Evolutionary conservation across 2,797 vertebrate species (phyloP).

Genomic region (Periophthalmus magnuspinnatus): DNA sequence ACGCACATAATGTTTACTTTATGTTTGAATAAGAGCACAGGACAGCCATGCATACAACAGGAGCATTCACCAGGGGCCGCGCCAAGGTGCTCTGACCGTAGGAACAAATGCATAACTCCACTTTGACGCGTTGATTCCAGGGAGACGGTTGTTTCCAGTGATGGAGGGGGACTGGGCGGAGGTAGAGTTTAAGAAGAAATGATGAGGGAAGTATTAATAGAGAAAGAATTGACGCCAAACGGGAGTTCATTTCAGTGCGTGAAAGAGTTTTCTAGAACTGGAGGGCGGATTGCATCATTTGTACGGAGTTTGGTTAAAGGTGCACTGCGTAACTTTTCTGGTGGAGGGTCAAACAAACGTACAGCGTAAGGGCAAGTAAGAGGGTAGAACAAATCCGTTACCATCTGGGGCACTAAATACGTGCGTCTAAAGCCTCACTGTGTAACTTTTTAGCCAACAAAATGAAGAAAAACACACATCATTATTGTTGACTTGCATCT

Average conservation of each 20-base stretch:
- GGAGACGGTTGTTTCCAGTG: conserved; percentile 48
- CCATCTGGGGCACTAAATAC: background rate
- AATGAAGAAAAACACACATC: too few species aligned
- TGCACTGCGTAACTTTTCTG: too few species aligned
- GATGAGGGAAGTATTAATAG: conserved; percentile 55
- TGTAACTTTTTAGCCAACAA: background rate
- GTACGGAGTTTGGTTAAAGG: too few species aligned
- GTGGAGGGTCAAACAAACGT: background rate
- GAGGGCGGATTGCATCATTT: background rate
- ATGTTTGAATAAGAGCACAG: conserved; percentile 40
- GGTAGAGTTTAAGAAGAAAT: conserved; percentile 27
- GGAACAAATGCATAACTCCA: conserved; percentile 65
- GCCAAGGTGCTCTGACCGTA: conserved; percentile 32
- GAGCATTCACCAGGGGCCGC: conserved; percentile 38
- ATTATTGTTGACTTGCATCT: too few species aligned
- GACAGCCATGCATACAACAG: conserved; percentile 38
- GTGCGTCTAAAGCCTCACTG: background rate
- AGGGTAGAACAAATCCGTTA: background rate
- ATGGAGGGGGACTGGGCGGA: conserved; percentile 24
- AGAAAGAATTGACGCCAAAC: conserved; percentile 13
- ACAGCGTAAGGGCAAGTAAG: background rate
- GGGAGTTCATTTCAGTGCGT: conserved; percentile 20
- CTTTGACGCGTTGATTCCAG: conserved; percentile 46
- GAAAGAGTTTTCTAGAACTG: background rate
- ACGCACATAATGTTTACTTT: conserved; percentile 52